A percentile compares a stretch with the other conserved stretches of the same genome.
Conservation (phyloP, 2,797 vertebrate species). For the Acanthurus lineatus region DNA sequence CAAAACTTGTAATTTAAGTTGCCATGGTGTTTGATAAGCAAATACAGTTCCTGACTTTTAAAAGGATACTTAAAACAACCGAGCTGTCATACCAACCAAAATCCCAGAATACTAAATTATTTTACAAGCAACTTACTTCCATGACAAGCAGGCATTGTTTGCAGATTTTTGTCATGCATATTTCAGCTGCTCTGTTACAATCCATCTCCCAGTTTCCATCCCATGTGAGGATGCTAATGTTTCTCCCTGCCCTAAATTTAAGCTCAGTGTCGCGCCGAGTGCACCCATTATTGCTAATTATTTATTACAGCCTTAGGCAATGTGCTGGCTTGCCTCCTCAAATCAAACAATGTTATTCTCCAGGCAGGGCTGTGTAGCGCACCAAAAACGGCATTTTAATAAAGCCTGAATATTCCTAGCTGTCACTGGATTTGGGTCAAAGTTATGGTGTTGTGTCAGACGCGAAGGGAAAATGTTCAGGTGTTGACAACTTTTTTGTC, state of each 20-base stretch:
- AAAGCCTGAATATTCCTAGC: slow-evolving; percentile 50
- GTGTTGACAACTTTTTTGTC: slow-evolving; percentile 21
- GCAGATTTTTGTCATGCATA: slow-evolving; percentile 63
- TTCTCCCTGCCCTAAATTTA: slow-evolving; percentile 72
- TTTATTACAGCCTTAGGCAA: slow-evolving; percentile 78
- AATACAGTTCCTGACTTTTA: not conserved
- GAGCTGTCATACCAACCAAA: not conserved
- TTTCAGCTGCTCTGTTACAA: slow-evolving; percentile 65
- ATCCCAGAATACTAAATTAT: slow-evolving; percentile 18
- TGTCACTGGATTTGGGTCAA: slow-evolving; percentile 70
- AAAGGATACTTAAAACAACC: not conserved
- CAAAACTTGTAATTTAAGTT: slow-evolving; percentile 17
- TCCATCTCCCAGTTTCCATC: slow-evolving; percentile 47
- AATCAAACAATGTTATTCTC: slow-evolving; percentile 79
- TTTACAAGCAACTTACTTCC: slow-evolving; percentile 5
- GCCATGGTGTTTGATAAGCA: slow-evolving; percentile 15
- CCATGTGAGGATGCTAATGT: slow-evolving; percentile 68
- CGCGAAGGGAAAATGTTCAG: slow-evolving; percentile 15
- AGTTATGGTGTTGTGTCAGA: slow-evolving; percentile 31
- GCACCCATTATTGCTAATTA: slow-evolving; percentile 83
- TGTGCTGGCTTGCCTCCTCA: slow-evolving; percentile 64
- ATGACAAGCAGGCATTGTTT: slow-evolving; percentile 37
- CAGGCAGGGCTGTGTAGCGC: slow-evolving; percentile 56
- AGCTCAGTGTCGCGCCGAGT: slow-evolving; percentile 64
- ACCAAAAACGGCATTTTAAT: slow-evolving; percentile 58